Evolutionary conservation across 1,140 invertebrate genomes (phyloP).

Genomic region (Drosophila sp.): DNA sequence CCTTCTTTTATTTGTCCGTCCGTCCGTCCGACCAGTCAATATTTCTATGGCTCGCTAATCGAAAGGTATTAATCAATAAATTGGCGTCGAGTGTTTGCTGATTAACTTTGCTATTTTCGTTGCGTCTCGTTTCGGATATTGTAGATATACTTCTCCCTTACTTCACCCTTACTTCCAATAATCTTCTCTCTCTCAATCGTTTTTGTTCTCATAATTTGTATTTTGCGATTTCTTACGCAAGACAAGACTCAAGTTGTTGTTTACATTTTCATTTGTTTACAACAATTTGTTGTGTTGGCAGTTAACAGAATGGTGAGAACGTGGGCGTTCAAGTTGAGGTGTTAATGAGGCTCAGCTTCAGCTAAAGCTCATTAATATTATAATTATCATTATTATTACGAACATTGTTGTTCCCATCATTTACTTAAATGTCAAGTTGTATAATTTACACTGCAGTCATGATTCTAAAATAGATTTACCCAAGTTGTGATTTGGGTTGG

Average conservation of each 20-base stretch:
- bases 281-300: constrained; percentile 32
- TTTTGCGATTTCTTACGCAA: constrained; percentile 51
- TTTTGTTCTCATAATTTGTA: background rate
- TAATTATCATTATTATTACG: constrained; percentile 19
- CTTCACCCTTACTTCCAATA: background rate
- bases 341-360: constrained; percentile 54
- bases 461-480: constrained; percentile 39
- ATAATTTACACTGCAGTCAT: constrained; percentile 47
- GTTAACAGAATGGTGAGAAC: constrained; percentile 26
- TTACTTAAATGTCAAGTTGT: constrained; percentile 49
- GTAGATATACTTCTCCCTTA: constrained; percentile 9
- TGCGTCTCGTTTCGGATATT: constrained; percentile 15
- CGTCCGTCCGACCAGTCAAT: constrained; percentile 19
- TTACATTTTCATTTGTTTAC: constrained; percentile 61
- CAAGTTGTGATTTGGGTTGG: constrained; percentile 6
- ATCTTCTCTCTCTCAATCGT: background rate
- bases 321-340: constrained; percentile 52
- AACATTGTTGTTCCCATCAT: constrained; percentile 37
- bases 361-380: constrained; percentile 26
- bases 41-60: constrained; percentile 66
- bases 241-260: constrained; percentile 47
- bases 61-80: constrained; percentile 77
- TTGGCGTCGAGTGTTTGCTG: constrained; percentile 68
- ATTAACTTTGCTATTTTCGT: constrained; percentile 75
- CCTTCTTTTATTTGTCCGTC: constrained; percentile 12